phyloP scores from a whole-genome alignment of 2,888 invertebrate species.

The Phalera bucephala region DNA sequence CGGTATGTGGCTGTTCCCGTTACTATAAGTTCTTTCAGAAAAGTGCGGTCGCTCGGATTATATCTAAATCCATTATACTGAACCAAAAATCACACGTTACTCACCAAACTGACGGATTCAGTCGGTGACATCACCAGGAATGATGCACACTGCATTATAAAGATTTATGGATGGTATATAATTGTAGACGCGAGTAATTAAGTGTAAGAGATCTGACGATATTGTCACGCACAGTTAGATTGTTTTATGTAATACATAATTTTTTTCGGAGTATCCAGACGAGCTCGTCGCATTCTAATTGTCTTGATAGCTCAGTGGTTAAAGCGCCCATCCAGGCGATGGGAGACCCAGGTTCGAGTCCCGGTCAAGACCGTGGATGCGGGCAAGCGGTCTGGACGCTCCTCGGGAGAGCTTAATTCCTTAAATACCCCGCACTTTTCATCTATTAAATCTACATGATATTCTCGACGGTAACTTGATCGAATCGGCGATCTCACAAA shows the following conservation, averaged over 20 bases:
- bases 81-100: slow-evolving; percentile 10
- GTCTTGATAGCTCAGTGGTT: slow-evolving; percentile 82
- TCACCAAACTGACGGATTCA: slow-evolving; percentile 1
- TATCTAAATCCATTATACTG: neutral
- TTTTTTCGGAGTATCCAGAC: slow-evolving; percentile 36
- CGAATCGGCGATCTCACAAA: slow-evolving; percentile 76
- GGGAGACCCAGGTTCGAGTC: slow-evolving; percentile 81
- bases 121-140: slow-evolving; percentile 1
- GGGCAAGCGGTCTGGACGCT: slow-evolving; percentile 44
- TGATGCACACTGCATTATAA: too few relatives aligned
- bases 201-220: too few relatives aligned
- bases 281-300: slow-evolving; percentile 58
- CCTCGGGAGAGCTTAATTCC: slow-evolving; percentile 19
- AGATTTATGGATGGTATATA: too few relatives aligned
- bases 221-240: too few relatives aligned
- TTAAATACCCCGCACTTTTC: slow-evolving; percentile 52
- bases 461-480: slow-evolving; percentile 72
- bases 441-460: slow-evolving; percentile 61
- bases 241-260: too few relatives aligned
- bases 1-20: slow-evolving; percentile 10
- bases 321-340: slow-evolving; percentile 71
- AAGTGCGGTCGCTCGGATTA: slow-evolving; percentile 45
- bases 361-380: slow-evolving; percentile 79
- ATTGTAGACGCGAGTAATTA: too few relatives aligned
- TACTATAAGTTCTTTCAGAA: slow-evolving; percentile 21